Evolutionary conservation across 2,888 invertebrate genomes (phyloP).

Genomic region (Melieria omissa): DNA sequence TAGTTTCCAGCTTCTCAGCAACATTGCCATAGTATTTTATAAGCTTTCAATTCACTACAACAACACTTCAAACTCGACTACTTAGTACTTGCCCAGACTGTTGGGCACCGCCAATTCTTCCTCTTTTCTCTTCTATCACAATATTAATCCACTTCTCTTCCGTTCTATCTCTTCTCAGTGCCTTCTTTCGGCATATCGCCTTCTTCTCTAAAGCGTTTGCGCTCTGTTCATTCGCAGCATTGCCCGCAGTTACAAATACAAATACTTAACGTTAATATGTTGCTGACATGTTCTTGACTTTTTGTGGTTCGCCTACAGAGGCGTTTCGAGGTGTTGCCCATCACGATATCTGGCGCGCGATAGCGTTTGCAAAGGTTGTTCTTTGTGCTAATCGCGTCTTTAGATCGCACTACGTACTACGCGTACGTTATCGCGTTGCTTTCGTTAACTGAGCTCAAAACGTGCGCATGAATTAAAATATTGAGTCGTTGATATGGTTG

Average conservation of each 20-base stretch:
- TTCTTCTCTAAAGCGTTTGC: not conserved
- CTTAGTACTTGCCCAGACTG: not conserved
- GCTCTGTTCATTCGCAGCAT: no score
- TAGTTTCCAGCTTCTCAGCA: no score
- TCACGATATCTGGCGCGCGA: slow-evolving; percentile 23
- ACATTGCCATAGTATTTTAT: no score
- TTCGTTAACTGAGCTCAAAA: no score
- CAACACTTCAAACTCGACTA: not conserved
- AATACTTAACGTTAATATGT: slow-evolving; percentile 24
- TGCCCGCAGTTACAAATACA: not conserved
- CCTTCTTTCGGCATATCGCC: not conserved
- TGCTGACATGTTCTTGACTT: slow-evolving; percentile 30
- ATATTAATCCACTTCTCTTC: slow-evolving; percentile 1
- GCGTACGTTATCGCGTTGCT: no score
- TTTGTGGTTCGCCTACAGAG: slow-evolving; percentile 13
- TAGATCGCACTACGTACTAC: no score
- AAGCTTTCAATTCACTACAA: no score
- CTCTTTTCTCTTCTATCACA: not conserved
- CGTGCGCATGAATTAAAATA: no score
- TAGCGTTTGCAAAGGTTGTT: no score
- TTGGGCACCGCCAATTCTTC: no score
- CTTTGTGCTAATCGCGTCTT: not conserved
- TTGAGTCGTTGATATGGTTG: no score
- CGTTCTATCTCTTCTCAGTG: slow-evolving; percentile 3
- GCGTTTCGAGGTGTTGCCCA: slow-evolving; percentile 27